These are phyloP conservation scores for Tenualosa thibaudeaui DNA, from an alignment of 2,797 vertebrate species.

Conservation along the genomic window DNA sequence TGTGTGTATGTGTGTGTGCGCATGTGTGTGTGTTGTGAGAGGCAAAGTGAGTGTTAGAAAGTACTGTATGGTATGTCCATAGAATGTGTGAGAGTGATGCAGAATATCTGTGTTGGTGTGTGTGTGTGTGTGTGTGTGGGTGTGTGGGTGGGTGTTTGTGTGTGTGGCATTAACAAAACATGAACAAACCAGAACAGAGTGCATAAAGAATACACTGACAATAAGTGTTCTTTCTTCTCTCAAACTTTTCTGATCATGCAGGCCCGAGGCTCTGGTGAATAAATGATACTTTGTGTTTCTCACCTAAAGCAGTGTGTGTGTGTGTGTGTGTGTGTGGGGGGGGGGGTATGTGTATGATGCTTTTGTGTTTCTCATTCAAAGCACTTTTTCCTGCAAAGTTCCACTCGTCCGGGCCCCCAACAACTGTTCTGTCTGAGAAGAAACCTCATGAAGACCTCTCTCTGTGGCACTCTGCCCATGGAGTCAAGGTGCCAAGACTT, in stretches of 20 bases:
- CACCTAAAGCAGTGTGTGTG: neutral
- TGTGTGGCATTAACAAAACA: no score
- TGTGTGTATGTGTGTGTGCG: neutral
- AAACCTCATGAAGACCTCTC: neutral
- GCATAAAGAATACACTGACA: neutral
- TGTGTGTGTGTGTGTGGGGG: neutral
- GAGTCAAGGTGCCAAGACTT: no score
- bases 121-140: no score
- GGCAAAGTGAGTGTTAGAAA: no score
- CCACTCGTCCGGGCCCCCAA: neutral
- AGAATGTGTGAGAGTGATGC: no score
- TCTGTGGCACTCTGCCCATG: no score
- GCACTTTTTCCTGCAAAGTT: neutral
- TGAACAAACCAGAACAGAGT: no score
- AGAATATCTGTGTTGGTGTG: no score
- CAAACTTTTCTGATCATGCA: constrained; percentile 1
- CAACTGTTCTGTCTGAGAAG: neutral
- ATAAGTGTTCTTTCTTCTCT: neutral
- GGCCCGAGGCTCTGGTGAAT: neutral
- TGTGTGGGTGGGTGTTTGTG: no score
- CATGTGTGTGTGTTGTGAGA: neutral
- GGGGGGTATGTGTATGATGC: neutral
- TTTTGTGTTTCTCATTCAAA: neutral
- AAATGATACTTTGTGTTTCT: neutral
- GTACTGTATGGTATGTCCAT: no score